These are phyloP conservation scores for Echinops telfairi DNA, from an alignment of 2,113 vertebrate species.

Conservation along the genomic window DNA sequence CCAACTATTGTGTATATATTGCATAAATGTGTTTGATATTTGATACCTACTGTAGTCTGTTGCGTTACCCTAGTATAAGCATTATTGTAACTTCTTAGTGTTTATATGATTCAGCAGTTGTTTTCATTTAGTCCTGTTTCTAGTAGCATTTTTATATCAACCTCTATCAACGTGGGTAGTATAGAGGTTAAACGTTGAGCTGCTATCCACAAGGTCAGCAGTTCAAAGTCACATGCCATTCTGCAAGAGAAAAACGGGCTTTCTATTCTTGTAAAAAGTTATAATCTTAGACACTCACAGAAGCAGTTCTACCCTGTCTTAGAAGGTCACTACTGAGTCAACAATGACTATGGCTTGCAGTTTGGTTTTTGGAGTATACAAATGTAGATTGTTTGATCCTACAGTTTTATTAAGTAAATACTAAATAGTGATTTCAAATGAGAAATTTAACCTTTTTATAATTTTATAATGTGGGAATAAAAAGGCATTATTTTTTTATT, in stretches of 20 bases:
- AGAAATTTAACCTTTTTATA: neutral
- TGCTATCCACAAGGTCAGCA: no score
- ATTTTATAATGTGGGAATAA: neutral
- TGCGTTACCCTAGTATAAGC: neutral
- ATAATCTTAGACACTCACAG: no score
- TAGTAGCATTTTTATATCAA: neutral
- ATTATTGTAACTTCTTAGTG: neutral
- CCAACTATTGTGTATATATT: neutral
- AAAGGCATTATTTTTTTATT: neutral
- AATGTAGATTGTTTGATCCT: neutral
- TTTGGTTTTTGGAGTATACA: neutral
- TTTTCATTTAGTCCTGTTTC: neutral
- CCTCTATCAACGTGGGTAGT: neutral
- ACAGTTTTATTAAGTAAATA: neutral
- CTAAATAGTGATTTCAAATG: neutral
- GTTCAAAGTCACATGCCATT: no score
- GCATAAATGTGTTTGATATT: slow-evolving; percentile 13
- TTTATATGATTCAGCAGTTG: neutral
- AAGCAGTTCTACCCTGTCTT: no score
- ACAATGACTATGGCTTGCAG: no score
- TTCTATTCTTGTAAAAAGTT: no score
- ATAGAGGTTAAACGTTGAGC: no score
- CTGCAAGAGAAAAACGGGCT: no score
- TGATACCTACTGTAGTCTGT: neutral
- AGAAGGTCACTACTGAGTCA: no score